Evolutionary conservation across 2,888 invertebrate genomes (phyloP).

Genomic region (Platycheirus rosarum): DNA sequence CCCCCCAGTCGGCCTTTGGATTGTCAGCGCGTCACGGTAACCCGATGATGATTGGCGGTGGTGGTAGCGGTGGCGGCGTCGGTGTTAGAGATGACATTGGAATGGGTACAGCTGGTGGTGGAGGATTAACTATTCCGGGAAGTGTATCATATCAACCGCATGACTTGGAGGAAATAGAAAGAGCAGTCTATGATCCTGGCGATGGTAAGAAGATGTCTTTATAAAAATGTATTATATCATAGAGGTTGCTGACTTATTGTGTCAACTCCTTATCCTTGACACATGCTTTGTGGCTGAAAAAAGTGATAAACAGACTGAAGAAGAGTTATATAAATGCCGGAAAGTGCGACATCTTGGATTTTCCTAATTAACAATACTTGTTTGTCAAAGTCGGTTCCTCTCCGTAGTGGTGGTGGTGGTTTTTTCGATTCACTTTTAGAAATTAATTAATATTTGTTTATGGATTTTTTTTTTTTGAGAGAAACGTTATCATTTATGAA

Average conservation of each 20-base stretch:
- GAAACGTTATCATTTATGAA: neutral
- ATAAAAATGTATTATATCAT: neutral
- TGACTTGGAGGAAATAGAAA: conserved; percentile 76
- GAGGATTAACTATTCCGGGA: conserved; percentile 73
- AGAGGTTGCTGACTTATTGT: neutral
- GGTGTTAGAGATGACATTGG: conserved; percentile 18
- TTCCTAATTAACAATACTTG: conserved; percentile 1
- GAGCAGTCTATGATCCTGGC: conserved; percentile 81
- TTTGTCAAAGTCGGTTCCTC: neutral
- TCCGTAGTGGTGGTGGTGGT: neutral
- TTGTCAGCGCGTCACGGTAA: conserved; percentile 60
- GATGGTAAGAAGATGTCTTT: conserved; percentile 80
- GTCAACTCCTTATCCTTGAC: conserved; percentile 23
- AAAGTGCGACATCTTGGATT: conserved; percentile 1
- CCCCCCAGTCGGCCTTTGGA: conserved; percentile 26
- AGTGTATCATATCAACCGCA: conserved; percentile 76
- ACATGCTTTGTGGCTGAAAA: conserved; percentile 4
- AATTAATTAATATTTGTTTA: neutral
- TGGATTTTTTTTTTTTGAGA: neutral
- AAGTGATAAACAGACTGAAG: neutral
- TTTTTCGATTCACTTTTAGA: neutral
- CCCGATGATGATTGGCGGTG: conserved; percentile 65
- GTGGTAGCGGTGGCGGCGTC: too few relatives aligned
- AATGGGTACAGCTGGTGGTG: conserved; percentile 52
- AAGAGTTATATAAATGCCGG: conserved; percentile 13